phyloP scores from a whole-genome alignment of 1,140 invertebrate genomes.

The Pachyrhynchus sulphureomaculatus region DNA sequence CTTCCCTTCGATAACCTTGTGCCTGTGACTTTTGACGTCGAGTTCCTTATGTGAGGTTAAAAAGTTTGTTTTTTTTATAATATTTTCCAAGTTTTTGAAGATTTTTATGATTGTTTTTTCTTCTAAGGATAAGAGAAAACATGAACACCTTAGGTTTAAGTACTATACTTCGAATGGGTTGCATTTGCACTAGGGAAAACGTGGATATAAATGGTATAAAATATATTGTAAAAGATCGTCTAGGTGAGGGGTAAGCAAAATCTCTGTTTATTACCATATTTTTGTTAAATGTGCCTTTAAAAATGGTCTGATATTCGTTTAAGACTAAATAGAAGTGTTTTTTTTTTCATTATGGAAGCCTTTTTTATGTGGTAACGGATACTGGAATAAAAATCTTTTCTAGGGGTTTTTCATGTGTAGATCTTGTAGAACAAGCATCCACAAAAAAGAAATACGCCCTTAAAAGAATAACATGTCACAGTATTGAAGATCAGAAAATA shows the following conservation, averaged over 20 bases:
- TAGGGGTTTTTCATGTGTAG: slow-evolving; percentile 85
- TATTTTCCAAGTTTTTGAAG: neutral
- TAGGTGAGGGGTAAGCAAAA: slow-evolving; percentile 74
- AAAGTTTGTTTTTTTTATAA: neutral
- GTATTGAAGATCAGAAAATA: slow-evolving; percentile 72
- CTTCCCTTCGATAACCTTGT: too few species aligned
- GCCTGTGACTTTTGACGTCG: neutral
- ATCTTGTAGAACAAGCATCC: slow-evolving; percentile 73
- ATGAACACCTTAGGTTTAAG: slow-evolving; percentile 73
- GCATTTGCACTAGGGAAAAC: slow-evolving; percentile 75
- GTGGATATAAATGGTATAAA: slow-evolving; percentile 69
- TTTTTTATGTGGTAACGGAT: too few species aligned
- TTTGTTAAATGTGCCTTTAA: neutral
- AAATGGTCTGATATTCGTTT: neutral
- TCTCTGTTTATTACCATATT: slow-evolving; percentile 18
- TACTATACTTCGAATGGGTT: slow-evolving; percentile 75
- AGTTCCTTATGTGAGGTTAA: neutral
- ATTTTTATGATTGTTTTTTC: neutral
- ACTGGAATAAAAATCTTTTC: slow-evolving; percentile 44
- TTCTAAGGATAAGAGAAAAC: slow-evolving; percentile 24
- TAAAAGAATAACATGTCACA: slow-evolving; percentile 81
- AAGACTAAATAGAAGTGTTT: slow-evolving; percentile 2
- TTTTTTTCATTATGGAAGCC: too few species aligned
- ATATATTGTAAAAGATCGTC: slow-evolving; percentile 68
- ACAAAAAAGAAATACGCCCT: slow-evolving; percentile 74